Conservation (phyloP, 2,888 invertebrate species). For the Pseudococcus longispinus region DNA sequence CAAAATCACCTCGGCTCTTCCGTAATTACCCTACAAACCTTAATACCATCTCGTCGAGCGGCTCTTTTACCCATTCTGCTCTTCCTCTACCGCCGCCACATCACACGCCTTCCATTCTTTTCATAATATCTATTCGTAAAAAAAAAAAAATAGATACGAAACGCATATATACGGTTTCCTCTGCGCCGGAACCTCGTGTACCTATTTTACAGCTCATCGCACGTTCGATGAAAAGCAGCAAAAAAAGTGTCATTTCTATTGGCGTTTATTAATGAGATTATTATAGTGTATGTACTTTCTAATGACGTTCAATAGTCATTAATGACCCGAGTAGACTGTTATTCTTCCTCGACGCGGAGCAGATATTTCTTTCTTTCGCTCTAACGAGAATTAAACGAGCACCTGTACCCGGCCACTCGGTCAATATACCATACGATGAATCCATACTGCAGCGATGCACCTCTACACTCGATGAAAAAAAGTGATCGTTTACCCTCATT, state of each 20-base stretch:
- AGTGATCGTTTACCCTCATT: no score
- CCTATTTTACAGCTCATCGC: not conserved
- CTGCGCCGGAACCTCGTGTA: not conserved
- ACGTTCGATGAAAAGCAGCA: not conserved
- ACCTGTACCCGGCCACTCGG: not conserved
- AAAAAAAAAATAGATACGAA: not conserved
- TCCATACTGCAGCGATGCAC: no score
- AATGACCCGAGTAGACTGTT: not conserved
- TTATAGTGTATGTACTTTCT: constrained; percentile 5
- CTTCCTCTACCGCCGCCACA: no score
- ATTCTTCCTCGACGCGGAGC: not conserved
- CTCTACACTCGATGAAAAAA: no score
- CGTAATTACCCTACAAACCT: constrained; percentile 11
- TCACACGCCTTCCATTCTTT: not conserved
- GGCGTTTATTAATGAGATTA: constrained; percentile 22
- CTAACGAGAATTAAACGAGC: not conserved
- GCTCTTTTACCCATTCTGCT: not conserved
- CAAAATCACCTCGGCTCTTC: not conserved
- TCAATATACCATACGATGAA: not conserved
- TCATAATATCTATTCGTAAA: not conserved
- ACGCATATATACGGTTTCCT: not conserved
- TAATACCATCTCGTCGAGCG: not conserved
- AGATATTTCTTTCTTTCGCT: not conserved
- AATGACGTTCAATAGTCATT: constrained; percentile 24
- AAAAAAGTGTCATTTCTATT: constrained; percentile 17